Conservation (phyloP, 2,888 invertebrate genomes). For the Cosmia trapezina region DNA sequence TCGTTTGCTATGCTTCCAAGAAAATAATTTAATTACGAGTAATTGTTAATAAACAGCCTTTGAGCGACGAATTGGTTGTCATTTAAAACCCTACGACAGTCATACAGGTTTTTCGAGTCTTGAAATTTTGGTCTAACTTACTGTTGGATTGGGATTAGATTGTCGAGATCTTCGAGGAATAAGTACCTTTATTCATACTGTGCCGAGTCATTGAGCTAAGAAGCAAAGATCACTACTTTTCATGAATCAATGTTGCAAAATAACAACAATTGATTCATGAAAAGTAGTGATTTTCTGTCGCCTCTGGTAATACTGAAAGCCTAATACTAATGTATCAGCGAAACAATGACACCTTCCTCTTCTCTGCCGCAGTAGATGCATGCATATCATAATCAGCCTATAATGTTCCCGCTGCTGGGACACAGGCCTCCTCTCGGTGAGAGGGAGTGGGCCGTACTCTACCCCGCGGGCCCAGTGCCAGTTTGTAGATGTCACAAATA, state of each 20-base stretch:
- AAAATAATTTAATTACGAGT: not conserved
- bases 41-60: not conserved
- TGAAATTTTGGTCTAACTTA: not conserved
- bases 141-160: not conserved
- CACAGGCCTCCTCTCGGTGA: too few relatives aligned
- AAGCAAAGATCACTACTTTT: not conserved
- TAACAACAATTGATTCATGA: not conserved
- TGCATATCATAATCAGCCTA: too few relatives aligned
- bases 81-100: not conserved
- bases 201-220: not conserved
- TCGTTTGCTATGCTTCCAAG: not conserved
- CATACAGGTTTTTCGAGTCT: not conserved
- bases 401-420: too few relatives aligned
- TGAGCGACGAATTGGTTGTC: too few relatives aligned
- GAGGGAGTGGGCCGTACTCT: too few relatives aligned
- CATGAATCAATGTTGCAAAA: too few relatives aligned
- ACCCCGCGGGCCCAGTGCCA: too few relatives aligned
- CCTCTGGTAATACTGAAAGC: not conserved
- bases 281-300: not conserved
- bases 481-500: too few relatives aligned
- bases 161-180: not conserved
- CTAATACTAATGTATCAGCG: not conserved
- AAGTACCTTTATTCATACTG: not conserved
- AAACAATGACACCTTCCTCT: not conserved
- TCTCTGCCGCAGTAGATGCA: too few relatives aligned